A percentile compares a stretch with the other conserved stretches of the same genome.
Conservation (phyloP, 2,888 invertebrate species). For the Ochlodes sylvanus region DNA sequence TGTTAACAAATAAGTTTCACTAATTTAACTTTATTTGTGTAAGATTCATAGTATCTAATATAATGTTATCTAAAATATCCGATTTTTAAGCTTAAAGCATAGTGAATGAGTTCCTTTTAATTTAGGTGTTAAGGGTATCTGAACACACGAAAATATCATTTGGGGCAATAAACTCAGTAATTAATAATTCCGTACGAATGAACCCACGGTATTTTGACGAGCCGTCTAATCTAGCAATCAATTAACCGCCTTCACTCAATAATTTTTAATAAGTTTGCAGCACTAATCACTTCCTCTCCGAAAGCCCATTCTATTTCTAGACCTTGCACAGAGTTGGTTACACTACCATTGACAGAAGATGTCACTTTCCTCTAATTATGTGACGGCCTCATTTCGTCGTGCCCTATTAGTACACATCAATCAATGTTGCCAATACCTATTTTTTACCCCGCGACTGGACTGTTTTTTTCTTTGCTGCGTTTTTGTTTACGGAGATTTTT, state of each 20-base stretch:
- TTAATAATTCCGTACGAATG: slow-evolving; percentile 7
- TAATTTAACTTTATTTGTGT: neutral
- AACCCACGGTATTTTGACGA: slow-evolving; percentile 53
- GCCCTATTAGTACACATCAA: slow-evolving; percentile 85
- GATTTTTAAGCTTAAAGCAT: too few species aligned
- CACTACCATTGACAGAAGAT: slow-evolving; percentile 81
- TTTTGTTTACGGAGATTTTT: slow-evolving; percentile 84
- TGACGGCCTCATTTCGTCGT: slow-evolving; percentile 82
- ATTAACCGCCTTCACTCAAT: slow-evolving; percentile 82
- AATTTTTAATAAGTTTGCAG: slow-evolving; percentile 82
- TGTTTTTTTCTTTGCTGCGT: slow-evolving; percentile 75
- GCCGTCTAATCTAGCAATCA: slow-evolving; percentile 66
- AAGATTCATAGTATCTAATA: neutral
- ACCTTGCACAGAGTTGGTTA: slow-evolving; percentile 52
- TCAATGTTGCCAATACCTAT: slow-evolving; percentile 85
- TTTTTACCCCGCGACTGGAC: slow-evolving; percentile 75
- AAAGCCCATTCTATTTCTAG: slow-evolving; percentile 82
- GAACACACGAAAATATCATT: neutral
- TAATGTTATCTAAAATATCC: too few species aligned
- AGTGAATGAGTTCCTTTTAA: too few species aligned
- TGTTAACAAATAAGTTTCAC: slow-evolving; percentile 1
- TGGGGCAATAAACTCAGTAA: neutral
- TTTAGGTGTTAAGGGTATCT: too few species aligned
- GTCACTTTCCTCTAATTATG: slow-evolving; percentile 84
- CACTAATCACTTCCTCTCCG: slow-evolving; percentile 82